Evolutionary conservation across 2,888 invertebrate species (phyloP).

Genomic region (Ecliptopera silaceata): DNA sequence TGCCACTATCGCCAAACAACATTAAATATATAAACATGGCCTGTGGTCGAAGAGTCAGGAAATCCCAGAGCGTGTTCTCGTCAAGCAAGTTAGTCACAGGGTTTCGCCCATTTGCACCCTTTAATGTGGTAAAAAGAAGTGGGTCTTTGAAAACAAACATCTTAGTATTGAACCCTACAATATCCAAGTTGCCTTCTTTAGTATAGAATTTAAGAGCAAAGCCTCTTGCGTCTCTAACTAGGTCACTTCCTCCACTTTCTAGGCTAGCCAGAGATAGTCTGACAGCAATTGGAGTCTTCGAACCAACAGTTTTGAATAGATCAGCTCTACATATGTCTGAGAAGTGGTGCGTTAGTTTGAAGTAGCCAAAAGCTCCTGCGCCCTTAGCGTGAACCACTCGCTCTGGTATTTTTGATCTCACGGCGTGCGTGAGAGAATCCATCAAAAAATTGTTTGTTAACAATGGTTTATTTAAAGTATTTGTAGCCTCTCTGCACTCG

Average conservation of each 20-base stretch:
- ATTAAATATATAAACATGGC: constrained; percentile 90
- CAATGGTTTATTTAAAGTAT: constrained; percentile 90
- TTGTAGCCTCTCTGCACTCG: constrained; percentile 83
- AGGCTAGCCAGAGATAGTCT: constrained; percentile 90
- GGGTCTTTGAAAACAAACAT: constrained; percentile 95
- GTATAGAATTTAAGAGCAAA: constrained; percentile 96
- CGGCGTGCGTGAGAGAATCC: constrained; percentile 90
- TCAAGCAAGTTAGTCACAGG: constrained; percentile 93
- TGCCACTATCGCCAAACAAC: constrained; percentile 93
- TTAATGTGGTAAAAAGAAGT: constrained; percentile 92
- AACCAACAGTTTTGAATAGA: constrained; percentile 88
- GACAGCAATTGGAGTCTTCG: constrained; percentile 88
- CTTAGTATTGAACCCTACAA: constrained; percentile 94
- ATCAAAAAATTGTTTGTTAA: constrained; percentile 90
- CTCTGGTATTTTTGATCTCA: constrained; percentile 94
- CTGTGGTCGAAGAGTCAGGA: constrained; percentile 91
- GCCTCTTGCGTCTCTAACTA: constrained; percentile 92
- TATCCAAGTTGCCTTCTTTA: constrained; percentile 94
- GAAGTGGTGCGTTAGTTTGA: constrained; percentile 92
- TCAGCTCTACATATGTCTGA: constrained; percentile 88
- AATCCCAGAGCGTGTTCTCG: constrained; percentile 96
- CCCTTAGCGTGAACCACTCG: constrained; percentile 96
- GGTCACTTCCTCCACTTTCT: constrained; percentile 93
- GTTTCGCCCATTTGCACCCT: constrained; percentile 96
- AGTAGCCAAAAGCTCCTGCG: constrained; percentile 92